These are phyloP conservation scores for Saxicola maurus DNA, from an alignment of 2,797 vertebrate genomes.

Conservation along the genomic window DNA sequence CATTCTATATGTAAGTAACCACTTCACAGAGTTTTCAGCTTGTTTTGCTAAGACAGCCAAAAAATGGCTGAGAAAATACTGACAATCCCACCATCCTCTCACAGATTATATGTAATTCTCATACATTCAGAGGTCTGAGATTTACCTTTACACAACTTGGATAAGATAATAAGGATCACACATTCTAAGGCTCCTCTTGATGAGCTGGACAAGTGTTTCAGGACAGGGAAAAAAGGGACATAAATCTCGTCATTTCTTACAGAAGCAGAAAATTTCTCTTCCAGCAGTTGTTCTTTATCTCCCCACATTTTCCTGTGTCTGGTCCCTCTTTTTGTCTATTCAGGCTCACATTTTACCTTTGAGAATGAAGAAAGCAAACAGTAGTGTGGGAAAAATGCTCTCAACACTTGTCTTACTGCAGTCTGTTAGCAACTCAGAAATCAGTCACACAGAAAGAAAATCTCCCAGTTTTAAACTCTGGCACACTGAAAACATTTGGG, in stretches of 20 bases:
- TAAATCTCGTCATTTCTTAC: not conserved
- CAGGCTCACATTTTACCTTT: not conserved
- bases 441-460: not conserved
- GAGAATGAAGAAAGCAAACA: not conserved
- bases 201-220: not conserved
- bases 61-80: not conserved
- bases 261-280: not conserved
- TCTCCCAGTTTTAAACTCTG: not conserved
- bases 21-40: not conserved
- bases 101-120: not conserved
- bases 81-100: not conserved
- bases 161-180: not conserved
- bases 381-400: not conserved
- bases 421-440: not conserved
- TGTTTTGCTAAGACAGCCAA: not conserved
- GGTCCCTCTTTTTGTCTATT: not conserved
- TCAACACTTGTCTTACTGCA: not conserved
- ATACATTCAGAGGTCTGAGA: not conserved
- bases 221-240: not conserved
- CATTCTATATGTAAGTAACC: not conserved
- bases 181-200: not conserved
- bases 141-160: not conserved
- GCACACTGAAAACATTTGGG: not conserved
- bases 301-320: not conserved
- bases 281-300: not conserved